Evolutionary conservation across 1,140 invertebrate species (phyloP), one percentile per base, ranked within the genome.

Genomic region (Sitodiplosis mosellana): DNA sequence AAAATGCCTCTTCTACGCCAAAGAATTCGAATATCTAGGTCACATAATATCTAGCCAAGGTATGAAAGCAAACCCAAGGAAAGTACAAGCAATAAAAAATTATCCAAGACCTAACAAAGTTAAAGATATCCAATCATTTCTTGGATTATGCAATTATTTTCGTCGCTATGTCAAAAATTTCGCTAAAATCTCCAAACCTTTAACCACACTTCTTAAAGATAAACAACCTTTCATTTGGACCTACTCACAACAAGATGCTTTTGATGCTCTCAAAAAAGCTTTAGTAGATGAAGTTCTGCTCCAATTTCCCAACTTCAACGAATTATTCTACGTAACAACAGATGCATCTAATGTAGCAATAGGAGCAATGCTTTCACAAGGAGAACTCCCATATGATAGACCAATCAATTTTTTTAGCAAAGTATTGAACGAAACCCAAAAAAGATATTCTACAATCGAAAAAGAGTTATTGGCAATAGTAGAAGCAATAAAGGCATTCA

Each of bases 1-100:
- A 34, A 63, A 59, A 54, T 63, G 55, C 37, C 44, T 52, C 36
- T 63, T 65, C 44, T 53, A 60, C 12, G 34, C 34, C 40, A 52
- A 46, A 45, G 57, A 59, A 56, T 53, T 56, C 11, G 33, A 22
- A 17, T 64, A 60, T 53, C 50, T 61, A 46, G 57, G 59, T 27
- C 60, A 64, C 48, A 46, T 60, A n/a, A 60, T 61, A 19, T 53
- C 37, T 15, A 43, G 53, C 14, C 54, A 49, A 18, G 38, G 38
- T 41, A 53, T 54, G 33, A 52, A 48, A 53, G 50, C 52, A 20
- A 51, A 60, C 33, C 51, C 53, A 17, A 44, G 52, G 6, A 57
- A 55, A 48, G 51, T 56, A 43, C 14, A 37, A 36, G 44, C 53
- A 11, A 53, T 59, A 33, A 41, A 47, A 48, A 48, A 54, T 12